A percentile compares a stretch with the other conserved stretches of the same genome.
Evolutionary conservation across 2,797 vertebrate genomes (phyloP).

Genomic region (Ciconia nigra): DNA sequence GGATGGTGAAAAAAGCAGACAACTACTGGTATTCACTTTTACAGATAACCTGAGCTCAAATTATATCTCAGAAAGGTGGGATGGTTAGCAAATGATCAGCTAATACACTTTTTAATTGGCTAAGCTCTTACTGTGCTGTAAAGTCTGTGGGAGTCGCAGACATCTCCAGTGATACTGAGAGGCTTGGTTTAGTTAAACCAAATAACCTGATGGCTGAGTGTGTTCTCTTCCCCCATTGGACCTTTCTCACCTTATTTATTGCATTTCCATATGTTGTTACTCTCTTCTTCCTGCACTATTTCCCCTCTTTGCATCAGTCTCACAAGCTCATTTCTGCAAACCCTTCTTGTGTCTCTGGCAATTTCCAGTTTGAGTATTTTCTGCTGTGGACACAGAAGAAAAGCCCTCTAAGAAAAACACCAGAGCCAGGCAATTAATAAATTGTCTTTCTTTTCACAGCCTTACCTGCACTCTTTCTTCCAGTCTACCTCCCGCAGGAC

Average conservation of each 20-base stretch:
- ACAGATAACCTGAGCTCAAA: background rate
- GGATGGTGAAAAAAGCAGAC: background rate
- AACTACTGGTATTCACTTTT: background rate
- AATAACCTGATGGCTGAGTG: accelerated
- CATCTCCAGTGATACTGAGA: background rate
- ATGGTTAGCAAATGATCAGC: background rate
- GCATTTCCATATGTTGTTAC: background rate
- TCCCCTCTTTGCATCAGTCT: background rate
- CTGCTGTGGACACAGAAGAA: background rate
- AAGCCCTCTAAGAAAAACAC: background rate
- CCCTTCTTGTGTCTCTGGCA: accelerated
- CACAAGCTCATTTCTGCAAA: background rate
- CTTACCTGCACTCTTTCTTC: background rate
- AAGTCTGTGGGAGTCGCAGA: background rate
- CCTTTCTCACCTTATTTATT: background rate
- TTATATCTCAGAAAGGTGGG: background rate
- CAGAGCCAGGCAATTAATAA: background rate
- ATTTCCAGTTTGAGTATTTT: background rate
- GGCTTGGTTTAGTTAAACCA: background rate
- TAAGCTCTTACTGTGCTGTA: background rate
- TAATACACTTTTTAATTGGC: background rate
- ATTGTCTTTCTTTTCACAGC: background rate
- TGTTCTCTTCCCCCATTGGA: background rate
- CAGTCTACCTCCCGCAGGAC: background rate
- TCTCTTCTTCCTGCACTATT: background rate